These are phyloP conservation scores for Pammene fasciana DNA, from an alignment of 2,888 invertebrate genomes.

Conservation along the genomic window DNA sequence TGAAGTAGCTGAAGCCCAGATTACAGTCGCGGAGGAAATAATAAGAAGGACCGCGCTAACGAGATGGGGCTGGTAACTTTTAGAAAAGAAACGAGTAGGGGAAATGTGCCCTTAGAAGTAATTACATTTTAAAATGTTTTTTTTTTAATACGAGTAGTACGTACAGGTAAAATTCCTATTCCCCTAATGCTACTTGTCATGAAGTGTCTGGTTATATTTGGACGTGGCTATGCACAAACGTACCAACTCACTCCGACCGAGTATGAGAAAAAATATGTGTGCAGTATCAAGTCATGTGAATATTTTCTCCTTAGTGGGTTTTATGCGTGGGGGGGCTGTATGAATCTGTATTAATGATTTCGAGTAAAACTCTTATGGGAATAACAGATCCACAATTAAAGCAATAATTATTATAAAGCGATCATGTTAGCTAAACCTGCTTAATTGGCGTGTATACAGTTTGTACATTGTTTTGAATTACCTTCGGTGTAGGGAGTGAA, in stretches of 20 bases:
- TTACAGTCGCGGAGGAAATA: constrained; percentile 72
- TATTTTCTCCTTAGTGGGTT: no score
- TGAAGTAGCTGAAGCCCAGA: constrained; percentile 82
- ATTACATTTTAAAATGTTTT: constrained; percentile 57
- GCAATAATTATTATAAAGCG: no score
- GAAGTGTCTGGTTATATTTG: neutral
- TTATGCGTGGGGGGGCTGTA: no score
- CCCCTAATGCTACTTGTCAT: neutral
- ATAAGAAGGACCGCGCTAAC: constrained; percentile 78
- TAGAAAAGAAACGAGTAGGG: constrained; percentile 71
- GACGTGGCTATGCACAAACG: no score
- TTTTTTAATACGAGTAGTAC: neutral
- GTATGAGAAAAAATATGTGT: no score
- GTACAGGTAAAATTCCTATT: neutral
- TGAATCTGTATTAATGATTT: no score
- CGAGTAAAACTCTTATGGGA: no score
- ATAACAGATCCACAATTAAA: no score
- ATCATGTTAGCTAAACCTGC: no score
- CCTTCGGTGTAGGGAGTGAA: constrained; percentile 61
- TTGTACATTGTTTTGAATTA: constrained; percentile 15
- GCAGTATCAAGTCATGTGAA: no score
- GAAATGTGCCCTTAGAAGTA: constrained; percentile 57
- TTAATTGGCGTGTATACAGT: no score
- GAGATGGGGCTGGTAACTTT: constrained; percentile 72
- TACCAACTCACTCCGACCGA: no score